phyloP scores from a whole-genome alignment of 1,140 invertebrate species.

The Orchestia grillus region DNA sequence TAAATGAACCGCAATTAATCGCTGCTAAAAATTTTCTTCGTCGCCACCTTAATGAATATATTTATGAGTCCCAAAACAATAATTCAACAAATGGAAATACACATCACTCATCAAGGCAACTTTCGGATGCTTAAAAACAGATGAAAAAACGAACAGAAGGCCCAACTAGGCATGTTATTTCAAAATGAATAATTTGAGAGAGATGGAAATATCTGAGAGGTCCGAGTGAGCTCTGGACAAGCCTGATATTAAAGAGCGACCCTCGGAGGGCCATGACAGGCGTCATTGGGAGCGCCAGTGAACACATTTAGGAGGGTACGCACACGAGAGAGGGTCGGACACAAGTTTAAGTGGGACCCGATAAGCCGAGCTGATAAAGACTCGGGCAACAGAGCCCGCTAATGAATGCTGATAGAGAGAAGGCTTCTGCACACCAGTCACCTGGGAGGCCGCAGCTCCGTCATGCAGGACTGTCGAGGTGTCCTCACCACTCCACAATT shows the following conservation, averaged over 20 bases:
- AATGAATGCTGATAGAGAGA: conserved; percentile 24
- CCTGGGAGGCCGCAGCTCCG: not conserved
- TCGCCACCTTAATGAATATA: not conserved
- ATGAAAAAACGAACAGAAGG: not conserved
- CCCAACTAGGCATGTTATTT: not conserved
- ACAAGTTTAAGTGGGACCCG: conserved; percentile 36
- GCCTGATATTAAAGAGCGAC: not conserved
- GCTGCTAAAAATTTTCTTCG: not conserved
- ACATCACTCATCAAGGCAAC: not conserved
- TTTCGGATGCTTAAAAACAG: not conserved
- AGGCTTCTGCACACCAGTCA: conserved; percentile 23
- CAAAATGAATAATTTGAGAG: not conserved
- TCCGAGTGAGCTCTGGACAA: not conserved
- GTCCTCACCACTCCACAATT: not conserved
- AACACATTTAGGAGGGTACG: not conserved
- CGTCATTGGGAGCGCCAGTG: not conserved
- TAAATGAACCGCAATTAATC: too few species aligned
- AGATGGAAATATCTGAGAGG: not conserved
- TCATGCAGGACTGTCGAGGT: not conserved
- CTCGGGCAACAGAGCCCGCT: not conserved
- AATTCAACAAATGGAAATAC: not conserved
- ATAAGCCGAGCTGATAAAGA: conserved; percentile 11
- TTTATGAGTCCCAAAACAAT: not conserved
- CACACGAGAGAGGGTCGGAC: not conserved
- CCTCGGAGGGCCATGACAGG: not conserved